Evolutionary conservation across 2,888 invertebrate genomes (phyloP).

Genomic region (Fragum whitleyi): DNA sequence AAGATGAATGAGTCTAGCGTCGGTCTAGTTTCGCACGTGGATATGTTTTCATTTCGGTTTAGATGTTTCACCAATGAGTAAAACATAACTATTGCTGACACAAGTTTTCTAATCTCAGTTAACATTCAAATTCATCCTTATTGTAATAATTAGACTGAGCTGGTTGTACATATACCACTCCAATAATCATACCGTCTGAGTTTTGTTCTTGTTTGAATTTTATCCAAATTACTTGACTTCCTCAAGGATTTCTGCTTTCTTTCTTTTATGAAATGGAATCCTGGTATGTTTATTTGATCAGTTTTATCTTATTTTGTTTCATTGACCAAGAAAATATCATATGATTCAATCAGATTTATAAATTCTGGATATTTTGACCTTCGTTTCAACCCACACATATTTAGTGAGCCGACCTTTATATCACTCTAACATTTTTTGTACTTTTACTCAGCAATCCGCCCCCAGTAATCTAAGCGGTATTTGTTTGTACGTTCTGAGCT

Average conservation of each 20-base stretch:
- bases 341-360: background rate
- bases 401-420: background rate
- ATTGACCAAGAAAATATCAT: constrained; percentile 4
- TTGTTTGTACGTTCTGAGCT: background rate
- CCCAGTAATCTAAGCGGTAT: background rate
- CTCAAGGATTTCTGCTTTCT: background rate
- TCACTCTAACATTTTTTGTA: background rate
- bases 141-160: background rate
- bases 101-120: background rate
- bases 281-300: background rate
- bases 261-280: background rate
- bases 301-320: constrained; percentile 1
- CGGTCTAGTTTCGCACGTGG: too few relatives aligned
- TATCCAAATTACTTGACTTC: background rate
- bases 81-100: background rate
- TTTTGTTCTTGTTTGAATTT: background rate
- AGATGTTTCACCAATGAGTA: background rate
- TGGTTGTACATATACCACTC: constrained; percentile 17
- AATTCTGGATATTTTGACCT: constrained; percentile 13
- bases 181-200: background rate
- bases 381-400: constrained; percentile 17
- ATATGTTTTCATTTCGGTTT: too few relatives aligned
- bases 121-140: background rate
- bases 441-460: background rate
- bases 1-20: too few relatives aligned